Conservation (phyloP, 1,140 invertebrate genomes). For the Harpegnathos saltator region DNA sequence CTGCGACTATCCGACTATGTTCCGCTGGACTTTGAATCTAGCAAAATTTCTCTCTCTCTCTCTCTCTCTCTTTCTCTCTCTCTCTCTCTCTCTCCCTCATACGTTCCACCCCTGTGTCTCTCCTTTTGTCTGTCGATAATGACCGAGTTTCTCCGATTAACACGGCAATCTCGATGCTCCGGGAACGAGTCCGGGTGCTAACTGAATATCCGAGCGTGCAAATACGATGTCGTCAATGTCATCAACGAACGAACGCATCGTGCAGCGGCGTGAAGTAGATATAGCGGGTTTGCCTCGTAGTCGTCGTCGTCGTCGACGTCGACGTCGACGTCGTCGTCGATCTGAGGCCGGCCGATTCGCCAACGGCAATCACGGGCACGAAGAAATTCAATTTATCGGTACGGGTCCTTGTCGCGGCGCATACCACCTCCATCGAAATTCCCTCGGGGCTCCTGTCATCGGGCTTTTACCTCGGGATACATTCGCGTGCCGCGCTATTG, state of each 20-base stretch:
- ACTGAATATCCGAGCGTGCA: slow-evolving; percentile 55
- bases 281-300: slow-evolving; percentile 18
- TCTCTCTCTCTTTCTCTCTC: background rate
- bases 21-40: slow-evolving; percentile 1
- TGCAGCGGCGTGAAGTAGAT: slow-evolving; percentile 46
- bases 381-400: slow-evolving; percentile 62
- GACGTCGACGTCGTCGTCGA: slow-evolving; percentile 5
- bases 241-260: slow-evolving; percentile 52
- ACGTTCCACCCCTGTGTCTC: background rate
- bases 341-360: slow-evolving; percentile 49
- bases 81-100: background rate
- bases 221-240: slow-evolving; percentile 32
- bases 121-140: background rate
- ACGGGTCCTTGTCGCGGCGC: slow-evolving; percentile 46
- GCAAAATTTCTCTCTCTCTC: background rate
- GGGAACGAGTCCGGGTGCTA: slow-evolving; percentile 40
- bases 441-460: slow-evolving; percentile 51
- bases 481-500: slow-evolving; percentile 58
- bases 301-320: background rate
- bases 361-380: slow-evolving; percentile 57
- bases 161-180: slow-evolving; percentile 47
- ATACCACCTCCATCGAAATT: slow-evolving; percentile 49
- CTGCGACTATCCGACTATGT: slow-evolving; percentile 28
- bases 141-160: slow-evolving; percentile 53
- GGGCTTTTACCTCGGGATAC: slow-evolving; percentile 50